These are phyloP conservation scores for Leptinotarsa haldemani DNA, from an alignment of 2,888 invertebrate genomes.

Conservation along the genomic window DNA sequence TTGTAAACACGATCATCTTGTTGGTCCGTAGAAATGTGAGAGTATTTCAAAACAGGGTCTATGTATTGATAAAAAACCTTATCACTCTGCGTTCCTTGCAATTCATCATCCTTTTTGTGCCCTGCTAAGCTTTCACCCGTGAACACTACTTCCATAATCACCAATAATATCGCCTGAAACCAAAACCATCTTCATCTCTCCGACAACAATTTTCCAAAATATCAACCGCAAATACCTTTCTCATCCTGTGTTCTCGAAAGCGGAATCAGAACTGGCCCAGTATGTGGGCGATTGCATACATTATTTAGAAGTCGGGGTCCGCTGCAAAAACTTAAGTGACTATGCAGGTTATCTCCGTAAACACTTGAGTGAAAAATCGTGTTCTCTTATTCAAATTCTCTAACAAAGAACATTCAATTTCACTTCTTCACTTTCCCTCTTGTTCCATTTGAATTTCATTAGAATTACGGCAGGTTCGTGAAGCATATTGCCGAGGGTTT, in stretches of 20 bases:
- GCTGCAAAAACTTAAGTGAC: slow-evolving; percentile 13
- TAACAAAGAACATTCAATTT: slow-evolving; percentile 14
- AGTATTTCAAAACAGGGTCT: slow-evolving; percentile 29
- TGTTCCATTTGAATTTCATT: slow-evolving; percentile 8
- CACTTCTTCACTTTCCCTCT: slow-evolving; percentile 18
- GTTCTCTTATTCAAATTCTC: slow-evolving; percentile 23
- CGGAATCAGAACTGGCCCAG: slow-evolving; percentile 2
- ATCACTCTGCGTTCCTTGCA: slow-evolving; percentile 33
- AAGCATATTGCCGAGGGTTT: not conserved
- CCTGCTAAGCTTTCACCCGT: not conserved
- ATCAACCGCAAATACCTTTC: slow-evolving; percentile 20
- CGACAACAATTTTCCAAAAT: not conserved
- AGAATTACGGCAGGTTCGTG: not conserved
- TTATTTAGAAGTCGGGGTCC: slow-evolving; percentile 18
- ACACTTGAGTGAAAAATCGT: slow-evolving; percentile 36
- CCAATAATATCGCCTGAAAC: not conserved
- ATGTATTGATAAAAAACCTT: slow-evolving; percentile 38
- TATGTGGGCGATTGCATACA: slow-evolving; percentile 10
- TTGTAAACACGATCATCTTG: not conserved
- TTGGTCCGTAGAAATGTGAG: not conserved
- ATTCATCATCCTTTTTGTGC: not conserved
- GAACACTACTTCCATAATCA: slow-evolving; percentile 4
- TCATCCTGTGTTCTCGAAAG: slow-evolving; percentile 9
- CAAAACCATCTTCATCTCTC: not conserved
- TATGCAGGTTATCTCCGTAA: slow-evolving; percentile 11